A percentile compares a stretch with the other conserved stretches of the same genome.
These are phyloP conservation scores for Tetragonula carbonaria DNA, from an alignment of 2,888 invertebrate species.

Conservation along the genomic window DNA sequence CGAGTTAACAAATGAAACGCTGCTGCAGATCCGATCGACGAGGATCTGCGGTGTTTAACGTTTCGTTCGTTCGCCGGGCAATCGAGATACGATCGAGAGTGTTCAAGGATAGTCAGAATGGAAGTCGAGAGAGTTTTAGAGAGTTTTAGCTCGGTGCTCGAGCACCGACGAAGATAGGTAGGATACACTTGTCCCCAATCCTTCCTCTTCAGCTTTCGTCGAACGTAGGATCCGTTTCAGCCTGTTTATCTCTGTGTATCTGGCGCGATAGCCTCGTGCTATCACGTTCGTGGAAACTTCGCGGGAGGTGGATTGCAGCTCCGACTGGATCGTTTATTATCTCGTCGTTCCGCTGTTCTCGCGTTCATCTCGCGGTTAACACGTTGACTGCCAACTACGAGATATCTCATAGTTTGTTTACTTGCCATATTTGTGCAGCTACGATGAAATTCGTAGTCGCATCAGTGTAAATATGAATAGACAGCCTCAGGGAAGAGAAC, in stretches of 20 bases:
- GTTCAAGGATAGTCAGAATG: slow-evolving; percentile 15
- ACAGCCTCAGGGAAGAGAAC: too few relatives aligned
- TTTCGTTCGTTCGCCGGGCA: background rate
- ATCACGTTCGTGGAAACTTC: background rate
- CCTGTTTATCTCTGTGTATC: slow-evolving; percentile 33
- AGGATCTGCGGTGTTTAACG: background rate
- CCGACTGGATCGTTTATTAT: slow-evolving; percentile 37
- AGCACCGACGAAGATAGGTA: slow-evolving; percentile 29
- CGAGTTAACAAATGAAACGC: background rate
- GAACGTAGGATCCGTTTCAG: slow-evolving; percentile 43
- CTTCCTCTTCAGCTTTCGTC: slow-evolving; percentile 25
- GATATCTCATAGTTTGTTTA: too few relatives aligned
- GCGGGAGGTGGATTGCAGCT: background rate
- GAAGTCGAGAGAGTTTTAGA: slow-evolving; percentile 50
- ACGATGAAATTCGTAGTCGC: too few relatives aligned
- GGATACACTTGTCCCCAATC: slow-evolving; percentile 59
- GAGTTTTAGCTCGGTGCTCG: background rate
- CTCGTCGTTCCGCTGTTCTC: background rate
- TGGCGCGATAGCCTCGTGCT: too few relatives aligned
- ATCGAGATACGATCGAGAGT: slow-evolving; percentile 29
- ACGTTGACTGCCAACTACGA: background rate
- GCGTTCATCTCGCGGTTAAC: background rate
- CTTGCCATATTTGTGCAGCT: too few relatives aligned
- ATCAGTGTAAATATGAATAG: too few relatives aligned
- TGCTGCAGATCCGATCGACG: background rate